A percentile compares a stretch with the other conserved stretches of the same genome.
phyloP scores from a whole-genome alignment of 2,113 vertebrate species.

The Alectura lathami region DNA sequence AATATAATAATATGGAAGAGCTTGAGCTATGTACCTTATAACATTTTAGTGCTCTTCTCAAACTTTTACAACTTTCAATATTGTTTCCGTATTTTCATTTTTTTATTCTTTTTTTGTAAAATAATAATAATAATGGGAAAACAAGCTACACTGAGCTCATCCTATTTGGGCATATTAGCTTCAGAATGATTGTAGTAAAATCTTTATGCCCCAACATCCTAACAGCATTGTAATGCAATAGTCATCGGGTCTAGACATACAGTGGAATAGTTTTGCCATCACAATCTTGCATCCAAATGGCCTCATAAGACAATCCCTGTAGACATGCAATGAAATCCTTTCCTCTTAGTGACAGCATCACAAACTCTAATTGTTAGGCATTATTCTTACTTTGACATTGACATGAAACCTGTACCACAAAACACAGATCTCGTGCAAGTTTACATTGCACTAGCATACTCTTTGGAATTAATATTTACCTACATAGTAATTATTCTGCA shows the following conservation, averaged over 20 bases:
- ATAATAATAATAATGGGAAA: too few species aligned
- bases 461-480: slow-evolving; percentile 24
- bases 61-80: background rate
- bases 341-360: slow-evolving; percentile 44
- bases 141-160: background rate
- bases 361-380: slow-evolving; percentile 57
- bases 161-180: background rate
- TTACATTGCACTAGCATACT: background rate
- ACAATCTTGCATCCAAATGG: slow-evolving; percentile 64
- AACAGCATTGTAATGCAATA: slow-evolving; percentile 48
- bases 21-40: background rate
- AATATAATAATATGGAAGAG: background rate
- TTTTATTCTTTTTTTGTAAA: background rate
- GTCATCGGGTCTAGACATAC: slow-evolving; percentile 45
- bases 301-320: slow-evolving; percentile 64
- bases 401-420: background rate
- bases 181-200: slow-evolving; percentile 37
- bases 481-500: background rate
- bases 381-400: slow-evolving; percentile 61
- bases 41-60: background rate
- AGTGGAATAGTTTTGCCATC: slow-evolving; percentile 57
- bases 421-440: slow-evolving; percentile 7
- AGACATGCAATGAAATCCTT: slow-evolving; percentile 60
- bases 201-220: slow-evolving; percentile 32
- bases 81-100: background rate